Evolutionary conservation across 2,797 vertebrate genomes (phyloP).

Genomic region (Heterohyrax brucei): DNA sequence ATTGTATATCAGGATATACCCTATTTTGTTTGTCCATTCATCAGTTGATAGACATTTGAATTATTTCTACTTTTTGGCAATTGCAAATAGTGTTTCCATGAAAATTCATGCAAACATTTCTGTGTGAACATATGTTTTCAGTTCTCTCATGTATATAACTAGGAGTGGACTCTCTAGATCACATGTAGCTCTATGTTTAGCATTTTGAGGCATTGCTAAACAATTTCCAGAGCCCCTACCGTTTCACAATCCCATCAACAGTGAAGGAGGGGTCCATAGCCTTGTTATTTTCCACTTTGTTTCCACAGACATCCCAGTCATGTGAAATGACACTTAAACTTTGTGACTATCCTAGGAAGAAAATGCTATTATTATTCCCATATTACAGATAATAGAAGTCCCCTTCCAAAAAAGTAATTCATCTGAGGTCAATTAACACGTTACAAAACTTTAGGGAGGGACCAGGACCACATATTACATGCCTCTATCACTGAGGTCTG

Average conservation of each 20-base stretch:
- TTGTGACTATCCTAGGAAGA: neutral
- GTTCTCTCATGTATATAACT: neutral
- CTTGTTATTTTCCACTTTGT: neutral
- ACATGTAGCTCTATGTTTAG: neutral
- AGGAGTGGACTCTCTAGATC: neutral
- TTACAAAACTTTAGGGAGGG: neutral
- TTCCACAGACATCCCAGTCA: neutral
- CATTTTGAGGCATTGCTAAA: neutral
- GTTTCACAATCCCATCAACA: neutral
- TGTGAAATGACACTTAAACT: slow-evolving; percentile 14
- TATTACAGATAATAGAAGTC: neutral
- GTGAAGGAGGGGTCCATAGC: neutral
- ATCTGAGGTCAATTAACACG: neutral
- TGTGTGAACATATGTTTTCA: neutral
- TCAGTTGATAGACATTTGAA: neutral
- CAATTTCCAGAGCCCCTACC: neutral
- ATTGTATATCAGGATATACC: neutral
- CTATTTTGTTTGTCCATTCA: neutral
- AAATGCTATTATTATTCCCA: neutral
- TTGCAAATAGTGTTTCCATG: neutral
- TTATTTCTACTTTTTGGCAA: neutral
- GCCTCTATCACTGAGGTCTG: neutral
- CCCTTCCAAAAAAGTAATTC: neutral
- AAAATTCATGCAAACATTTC: neutral
- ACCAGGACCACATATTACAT: too few species aligned